Conservation (phyloP, 2,113 vertebrate genomes). For the Telmatochromis sp. region DNA sequence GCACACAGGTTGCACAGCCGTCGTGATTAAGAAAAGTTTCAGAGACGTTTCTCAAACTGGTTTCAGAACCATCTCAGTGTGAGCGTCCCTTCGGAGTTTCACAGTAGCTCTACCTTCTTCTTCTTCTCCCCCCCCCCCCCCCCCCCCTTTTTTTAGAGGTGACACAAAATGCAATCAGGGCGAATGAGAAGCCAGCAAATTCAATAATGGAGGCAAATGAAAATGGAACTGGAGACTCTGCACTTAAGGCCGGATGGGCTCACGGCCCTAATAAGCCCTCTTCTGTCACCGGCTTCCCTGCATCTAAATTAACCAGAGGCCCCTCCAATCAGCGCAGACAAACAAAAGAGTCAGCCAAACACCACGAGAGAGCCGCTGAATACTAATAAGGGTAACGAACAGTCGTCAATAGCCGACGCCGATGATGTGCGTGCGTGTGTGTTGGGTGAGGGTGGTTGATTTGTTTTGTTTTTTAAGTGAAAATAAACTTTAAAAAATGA, state of each 20-base stretch:
- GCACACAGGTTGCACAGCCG: background rate
- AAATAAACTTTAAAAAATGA: background rate
- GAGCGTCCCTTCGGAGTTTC: background rate
- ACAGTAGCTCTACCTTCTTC: background rate
- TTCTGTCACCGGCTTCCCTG: slow-evolving; percentile 59
- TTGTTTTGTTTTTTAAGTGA: background rate
- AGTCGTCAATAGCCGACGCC: background rate
- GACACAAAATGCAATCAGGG: slow-evolving; percentile 69
- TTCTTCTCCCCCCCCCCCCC: background rate
- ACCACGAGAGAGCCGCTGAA: background rate
- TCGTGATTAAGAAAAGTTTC: background rate
- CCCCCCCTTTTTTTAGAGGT: slow-evolving; percentile 29
- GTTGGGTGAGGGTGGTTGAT: background rate
- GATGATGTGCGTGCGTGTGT: background rate
- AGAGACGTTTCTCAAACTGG: background rate
- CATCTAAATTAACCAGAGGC: slow-evolving; percentile 56
- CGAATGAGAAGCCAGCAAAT: slow-evolving; percentile 56
- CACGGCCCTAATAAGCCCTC: slow-evolving; percentile 58
- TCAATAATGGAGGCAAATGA: slow-evolving; percentile 65
- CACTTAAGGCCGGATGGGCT: slow-evolving; percentile 57
- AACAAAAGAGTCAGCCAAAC: slow-evolving; percentile 58
- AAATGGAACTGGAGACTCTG: slow-evolving; percentile 62
- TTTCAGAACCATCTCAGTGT: background rate
- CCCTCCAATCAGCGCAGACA: slow-evolving; percentile 58
- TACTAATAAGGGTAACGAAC: slow-evolving; percentile 36